Base-by-base conservation (phyloP, 2,113 vertebrate species). In the Rhinoptilus africanus region DNA sequence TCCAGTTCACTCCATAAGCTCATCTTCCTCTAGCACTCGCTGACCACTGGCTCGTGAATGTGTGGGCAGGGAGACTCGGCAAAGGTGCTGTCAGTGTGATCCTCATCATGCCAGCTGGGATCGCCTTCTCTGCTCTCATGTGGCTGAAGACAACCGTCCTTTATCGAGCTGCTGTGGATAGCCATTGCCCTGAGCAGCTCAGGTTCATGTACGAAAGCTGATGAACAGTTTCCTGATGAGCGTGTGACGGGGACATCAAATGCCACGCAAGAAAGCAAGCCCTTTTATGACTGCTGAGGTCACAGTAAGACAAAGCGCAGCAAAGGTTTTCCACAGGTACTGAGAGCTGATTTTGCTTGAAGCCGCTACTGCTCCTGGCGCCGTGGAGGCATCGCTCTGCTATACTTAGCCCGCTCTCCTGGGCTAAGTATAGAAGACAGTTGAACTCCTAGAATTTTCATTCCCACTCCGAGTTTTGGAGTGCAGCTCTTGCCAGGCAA, bases 381-480 rank as follows among this genome's bases (percentile, higher is more conserved):
- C 26, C 7, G 5, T 0, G 0, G 45, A 79, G 19, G 28, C 56
- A 34, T 48, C 0, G 0, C 8, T 72, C 6, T 23, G 21, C 47
- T 64, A 39, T 39, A 39, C 39, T 39, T 39, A 39, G 12, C 10
- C 7, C 39, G 76, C 27, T 72, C 43, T 82, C 28, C 35, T 2
- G 5, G 19, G 18, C 19, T 76, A 21, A 76, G 43, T 48, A 27
- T 1, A 35, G 62, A 27, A 69, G 34, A 53, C 14, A n/a, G 2
- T 3, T 57, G n/a, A 63, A 59, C 41, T 82, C 48, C 14, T 27
- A 27, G 10, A 60, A 73, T 3, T 85, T 94, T 79, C 41, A 51
- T 28, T 72, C 66, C 26, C 10, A 8, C 35, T 54, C 15, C 0
- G 1, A 79, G 35, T 64, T 93, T 34, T 12, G 15, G 23, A 67